phyloP scores from a whole-genome alignment of 1,140 invertebrate species.

The Dinoponera quadriceps region DNA sequence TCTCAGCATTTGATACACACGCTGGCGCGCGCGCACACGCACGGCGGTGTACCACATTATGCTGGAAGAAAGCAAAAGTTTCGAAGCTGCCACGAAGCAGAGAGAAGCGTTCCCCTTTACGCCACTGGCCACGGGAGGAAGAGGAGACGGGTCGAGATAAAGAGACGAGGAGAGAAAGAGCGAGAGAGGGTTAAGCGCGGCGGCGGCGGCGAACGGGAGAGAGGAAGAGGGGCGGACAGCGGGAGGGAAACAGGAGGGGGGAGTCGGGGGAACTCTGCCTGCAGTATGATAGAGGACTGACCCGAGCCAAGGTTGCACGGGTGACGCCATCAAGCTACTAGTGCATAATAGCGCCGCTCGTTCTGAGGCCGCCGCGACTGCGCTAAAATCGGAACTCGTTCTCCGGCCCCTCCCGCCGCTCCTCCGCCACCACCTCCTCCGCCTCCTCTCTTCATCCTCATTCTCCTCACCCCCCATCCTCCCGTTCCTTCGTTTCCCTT shows the following conservation, averaged over 20 bases:
- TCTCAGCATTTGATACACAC: constrained; percentile 11
- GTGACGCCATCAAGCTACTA: constrained; percentile 85
- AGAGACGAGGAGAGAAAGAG: constrained; percentile 50
- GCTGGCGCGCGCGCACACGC: neutral
- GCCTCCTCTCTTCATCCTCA: neutral
- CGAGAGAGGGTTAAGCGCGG: constrained; percentile 40
- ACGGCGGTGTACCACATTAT: neutral
- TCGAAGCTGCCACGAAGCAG: constrained; percentile 27
- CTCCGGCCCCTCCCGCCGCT: constrained; percentile 31
- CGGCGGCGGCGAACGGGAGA: constrained; percentile 48
- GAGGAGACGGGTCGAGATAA: constrained; percentile 53
- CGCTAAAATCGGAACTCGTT: constrained; percentile 76
- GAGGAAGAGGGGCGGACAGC: constrained; percentile 43
- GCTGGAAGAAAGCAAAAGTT: constrained; percentile 54
- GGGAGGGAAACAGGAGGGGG: constrained; percentile 36
- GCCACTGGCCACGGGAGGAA: constrained; percentile 45
- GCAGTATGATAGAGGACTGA: constrained; percentile 85
- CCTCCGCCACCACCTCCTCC: neutral
- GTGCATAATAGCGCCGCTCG: constrained; percentile 84
- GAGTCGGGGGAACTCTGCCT: constrained; percentile 75
- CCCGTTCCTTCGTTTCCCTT: neutral
- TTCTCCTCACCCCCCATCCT: neutral
- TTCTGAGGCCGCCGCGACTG: constrained; percentile 78
- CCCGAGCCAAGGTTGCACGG: constrained; percentile 85
- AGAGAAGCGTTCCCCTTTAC: constrained; percentile 49